Percentiles rank a stretch among this genome's conserved stretches.
These are phyloP conservation scores for Tachysurus fulvidraco DNA, from an alignment of 2,113 vertebrate genomes.

Conservation along the genomic window DNA sequence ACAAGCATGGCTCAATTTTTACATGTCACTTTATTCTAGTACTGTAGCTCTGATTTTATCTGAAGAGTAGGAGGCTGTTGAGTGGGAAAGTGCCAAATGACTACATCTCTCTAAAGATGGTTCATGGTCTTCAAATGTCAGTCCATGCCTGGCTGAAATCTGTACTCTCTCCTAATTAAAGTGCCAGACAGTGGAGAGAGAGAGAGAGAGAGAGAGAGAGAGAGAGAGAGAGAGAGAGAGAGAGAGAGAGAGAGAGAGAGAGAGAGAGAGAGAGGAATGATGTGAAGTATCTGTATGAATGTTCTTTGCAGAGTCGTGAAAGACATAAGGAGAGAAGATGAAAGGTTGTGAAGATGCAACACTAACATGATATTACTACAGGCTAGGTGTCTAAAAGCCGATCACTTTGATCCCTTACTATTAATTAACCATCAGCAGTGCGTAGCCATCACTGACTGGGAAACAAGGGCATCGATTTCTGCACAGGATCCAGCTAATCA, in stretches of 20 bases:
- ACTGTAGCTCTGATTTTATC: neutral
- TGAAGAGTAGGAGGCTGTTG: neutral
- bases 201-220: neutral
- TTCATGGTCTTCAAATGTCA: conserved; percentile 26
- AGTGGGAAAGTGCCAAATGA: conserved; percentile 23
- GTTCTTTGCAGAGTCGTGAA: conserved; percentile 13
- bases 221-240: neutral
- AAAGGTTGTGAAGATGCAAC: conserved; percentile 52
- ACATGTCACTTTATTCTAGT: conserved; percentile 23
- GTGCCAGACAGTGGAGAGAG: neutral
- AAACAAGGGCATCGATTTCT: conserved; percentile 15
- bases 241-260: neutral
- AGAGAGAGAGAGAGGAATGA: neutral
- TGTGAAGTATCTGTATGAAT: neutral
- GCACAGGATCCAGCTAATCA: conserved; percentile 2
- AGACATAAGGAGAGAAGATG: conserved; percentile 37
- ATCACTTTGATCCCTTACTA: conserved; percentile 71
- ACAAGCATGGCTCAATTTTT: neutral
- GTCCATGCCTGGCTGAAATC: conserved; percentile 20
- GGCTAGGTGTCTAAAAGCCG: conserved; percentile 57
- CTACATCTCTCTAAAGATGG: conserved; percentile 38
- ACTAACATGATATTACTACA: conserved; percentile 53
- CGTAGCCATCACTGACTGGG: conserved; percentile 53
- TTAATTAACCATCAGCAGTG: conserved; percentile 68
- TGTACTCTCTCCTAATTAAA: conserved; percentile 43